A percentile compares a stretch with the other conserved stretches of the same genome.
These are phyloP conservation scores for Myrmecophaga tridactyla DNA, from an alignment of 2,113 vertebrate species.

Conservation along the genomic window DNA sequence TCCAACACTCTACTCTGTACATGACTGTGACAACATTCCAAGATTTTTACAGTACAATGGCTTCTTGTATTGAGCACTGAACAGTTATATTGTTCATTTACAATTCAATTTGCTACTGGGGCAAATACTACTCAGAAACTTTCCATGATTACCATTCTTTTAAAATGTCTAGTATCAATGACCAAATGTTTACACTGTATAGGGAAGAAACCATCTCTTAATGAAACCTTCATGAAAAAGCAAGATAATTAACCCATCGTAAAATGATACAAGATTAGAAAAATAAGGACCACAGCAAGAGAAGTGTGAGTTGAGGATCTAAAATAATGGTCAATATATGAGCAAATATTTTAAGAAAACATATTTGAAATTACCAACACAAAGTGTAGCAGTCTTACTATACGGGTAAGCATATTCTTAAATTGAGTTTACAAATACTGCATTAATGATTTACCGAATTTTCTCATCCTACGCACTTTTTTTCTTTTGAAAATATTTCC, in stretches of 20 bases:
- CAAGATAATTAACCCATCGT: neutral
- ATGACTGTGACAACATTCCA: neutral
- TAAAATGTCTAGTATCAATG: neutral
- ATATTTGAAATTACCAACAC: neutral
- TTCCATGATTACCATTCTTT: neutral
- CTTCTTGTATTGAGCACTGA: constrained; percentile 5
- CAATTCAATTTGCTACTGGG: neutral
- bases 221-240: neutral
- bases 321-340: neutral
- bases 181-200: neutral
- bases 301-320: neutral
- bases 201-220: neutral
- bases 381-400: neutral
- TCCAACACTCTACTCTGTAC: neutral
- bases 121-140: neutral
- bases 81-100: constrained; percentile 12
- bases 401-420: neutral
- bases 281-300: neutral
- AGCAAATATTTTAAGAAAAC: constrained; percentile 14
- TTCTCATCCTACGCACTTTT: neutral
- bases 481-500: constrained; percentile 60
- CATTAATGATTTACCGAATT: constrained; percentile 37
- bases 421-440: constrained; percentile 19
- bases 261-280: neutral
- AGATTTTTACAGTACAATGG: constrained; percentile 2